Evolutionary conservation across 2,113 vertebrate species (phyloP), one percentile per base, ranked within the genome.

Genomic region (Pachycephala philippinensis): DNA sequence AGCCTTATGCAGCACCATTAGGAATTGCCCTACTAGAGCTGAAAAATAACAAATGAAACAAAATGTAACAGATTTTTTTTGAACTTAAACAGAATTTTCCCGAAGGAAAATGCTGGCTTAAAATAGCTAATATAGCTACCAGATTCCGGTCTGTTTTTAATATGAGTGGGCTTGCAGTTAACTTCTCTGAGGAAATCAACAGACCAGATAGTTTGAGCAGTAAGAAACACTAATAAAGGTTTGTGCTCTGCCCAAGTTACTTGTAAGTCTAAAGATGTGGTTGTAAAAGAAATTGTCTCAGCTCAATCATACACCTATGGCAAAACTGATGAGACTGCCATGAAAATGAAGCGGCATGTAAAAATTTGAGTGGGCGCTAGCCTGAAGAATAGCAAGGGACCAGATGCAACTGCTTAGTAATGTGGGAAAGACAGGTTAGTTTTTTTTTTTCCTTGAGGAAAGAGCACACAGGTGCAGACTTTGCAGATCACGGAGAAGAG

Each of bases 21-120:
- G 45, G 63, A 87, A 66, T 26, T 66, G 40, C 33, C 1, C 0
- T 54, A 3, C 15, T 23, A 39, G 37, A 77, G 28, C 82, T 44
- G 39, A n/a, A 89, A 84, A 90, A 80, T 49, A 84, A 78, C 26
- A 83, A 64, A 79, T 15, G 65, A 88, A 94, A 65, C 56, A 37
- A 56, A 92, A 56, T 16, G 27, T 35, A 78, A 63, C 31, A 5
- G 66, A 23, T 44, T 50, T 85, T 77, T 77, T 12, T 75, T 86
- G 71, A 65, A 63, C 14, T 65, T 47, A 20, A 60, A 40, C 2
- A 20, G 64, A 71, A 49, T 44, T 49, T 52, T 59, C 52, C 33
- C 44, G 18, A 11, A 30, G 66, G 66, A 70, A 20, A 56, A 66
- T 60, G 37, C 8, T 26, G 26, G 11, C 24, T 92, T 56, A 63